Percentiles rank a stretch among this genome's conserved stretches.
Conservation (phyloP, 1,140 invertebrate genomes). For the Aethina tumida region DNA sequence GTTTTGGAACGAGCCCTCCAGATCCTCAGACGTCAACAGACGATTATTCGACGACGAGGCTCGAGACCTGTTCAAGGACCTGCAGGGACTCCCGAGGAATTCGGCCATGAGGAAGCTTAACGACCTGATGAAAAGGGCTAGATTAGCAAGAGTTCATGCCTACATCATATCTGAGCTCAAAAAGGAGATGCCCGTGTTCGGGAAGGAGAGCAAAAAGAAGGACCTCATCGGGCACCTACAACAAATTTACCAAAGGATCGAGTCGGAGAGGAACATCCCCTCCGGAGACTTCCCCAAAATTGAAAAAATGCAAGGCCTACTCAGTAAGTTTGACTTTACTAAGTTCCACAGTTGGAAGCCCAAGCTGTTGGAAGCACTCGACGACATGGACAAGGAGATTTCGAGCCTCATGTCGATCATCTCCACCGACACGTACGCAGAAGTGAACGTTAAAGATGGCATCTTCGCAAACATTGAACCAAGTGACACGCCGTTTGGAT, state of each 20-base stretch:
- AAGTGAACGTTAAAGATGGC: conserved; percentile 50
- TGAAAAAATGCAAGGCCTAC: conserved; percentile 64
- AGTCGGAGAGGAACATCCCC: conserved; percentile 60
- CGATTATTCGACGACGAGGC: conserved; percentile 65
- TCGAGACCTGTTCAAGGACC: conserved; percentile 64
- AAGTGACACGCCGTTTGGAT: conserved; percentile 86
- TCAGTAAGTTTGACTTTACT: conserved; percentile 67
- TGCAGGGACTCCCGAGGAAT: conserved; percentile 63
- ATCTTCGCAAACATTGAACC: conserved; percentile 84
- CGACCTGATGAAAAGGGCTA: conserved; percentile 67
- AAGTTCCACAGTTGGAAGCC: conserved; percentile 64
- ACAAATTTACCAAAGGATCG: conserved; percentile 58
- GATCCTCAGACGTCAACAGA: conserved; percentile 48
- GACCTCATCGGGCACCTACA: conserved; percentile 73
- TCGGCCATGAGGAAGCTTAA: conserved; percentile 71
- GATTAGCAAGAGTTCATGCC: conserved; percentile 73
- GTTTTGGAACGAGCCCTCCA: conserved; percentile 67
- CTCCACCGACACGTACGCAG: conserved; percentile 42
- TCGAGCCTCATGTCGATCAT: conserved; percentile 61
- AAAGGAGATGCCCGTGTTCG: conserved; percentile 50
- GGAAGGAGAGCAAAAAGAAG: conserved; percentile 73
- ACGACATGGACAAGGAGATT: conserved; percentile 69
- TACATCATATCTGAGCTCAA: conserved; percentile 71
- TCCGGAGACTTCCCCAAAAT: conserved; percentile 69
- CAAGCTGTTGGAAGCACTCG: conserved; percentile 58